phyloP scores from a whole-genome alignment of 2,113 vertebrate species.

The Cebidichthys violaceus region DNA sequence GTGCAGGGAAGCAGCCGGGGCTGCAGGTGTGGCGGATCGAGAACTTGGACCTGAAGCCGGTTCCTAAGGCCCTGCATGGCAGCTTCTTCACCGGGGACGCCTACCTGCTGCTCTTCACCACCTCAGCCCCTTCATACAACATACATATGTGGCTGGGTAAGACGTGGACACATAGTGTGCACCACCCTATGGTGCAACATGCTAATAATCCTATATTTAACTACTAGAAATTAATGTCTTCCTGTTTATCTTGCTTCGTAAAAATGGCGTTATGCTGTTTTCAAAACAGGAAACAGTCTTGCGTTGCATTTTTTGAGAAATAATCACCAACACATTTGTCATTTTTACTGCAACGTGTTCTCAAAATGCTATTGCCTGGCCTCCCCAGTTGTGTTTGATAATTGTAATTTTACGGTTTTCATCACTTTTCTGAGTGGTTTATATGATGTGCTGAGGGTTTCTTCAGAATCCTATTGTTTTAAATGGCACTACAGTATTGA shows the following conservation, averaged over 20 bases:
- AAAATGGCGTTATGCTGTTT: neutral
- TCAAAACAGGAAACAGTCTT: slow-evolving; percentile 20
- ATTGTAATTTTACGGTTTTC: neutral
- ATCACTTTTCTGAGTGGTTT: neutral
- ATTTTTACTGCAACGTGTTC: neutral
- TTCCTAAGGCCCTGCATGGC: slow-evolving; percentile 79
- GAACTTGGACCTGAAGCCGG: slow-evolving; percentile 83
- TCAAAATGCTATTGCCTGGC: neutral
- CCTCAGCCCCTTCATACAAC: slow-evolving; percentile 73
- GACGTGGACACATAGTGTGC: slow-evolving; percentile 21
- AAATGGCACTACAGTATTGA: neutral
- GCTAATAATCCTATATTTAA: neutral
- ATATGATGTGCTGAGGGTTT: neutral
- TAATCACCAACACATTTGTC: neutral
- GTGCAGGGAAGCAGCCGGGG: slow-evolving; percentile 80
- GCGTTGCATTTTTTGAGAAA: neutral
- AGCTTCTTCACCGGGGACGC: slow-evolving; percentile 85
- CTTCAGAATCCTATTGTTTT: neutral
- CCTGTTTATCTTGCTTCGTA: neutral
- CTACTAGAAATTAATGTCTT: neutral
- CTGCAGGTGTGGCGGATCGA: slow-evolving; percentile 86
- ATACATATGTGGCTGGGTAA: slow-evolving; percentile 87
- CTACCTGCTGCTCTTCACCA: slow-evolving; percentile 84
- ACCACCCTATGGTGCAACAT: neutral
- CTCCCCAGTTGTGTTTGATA: neutral